Base-by-base conservation (phyloP, 2,113 vertebrate genomes). In the Miniopterus natalensis region DNA sequence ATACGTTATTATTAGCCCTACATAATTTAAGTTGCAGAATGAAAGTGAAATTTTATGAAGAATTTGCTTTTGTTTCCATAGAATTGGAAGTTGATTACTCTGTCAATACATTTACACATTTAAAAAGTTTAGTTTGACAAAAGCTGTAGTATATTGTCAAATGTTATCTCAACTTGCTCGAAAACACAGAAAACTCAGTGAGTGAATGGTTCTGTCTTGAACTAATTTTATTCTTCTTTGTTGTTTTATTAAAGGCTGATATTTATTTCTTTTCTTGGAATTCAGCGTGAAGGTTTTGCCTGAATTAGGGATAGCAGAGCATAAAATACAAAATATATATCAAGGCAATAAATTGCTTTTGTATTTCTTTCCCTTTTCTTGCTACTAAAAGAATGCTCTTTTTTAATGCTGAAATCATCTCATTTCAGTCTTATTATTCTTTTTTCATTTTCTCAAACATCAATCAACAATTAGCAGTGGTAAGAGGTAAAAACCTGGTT, bases 391-490 rank as follows among this genome's bases (percentile, higher is more conserved):
- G 47, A 81, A 83, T 36, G 7, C 6, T 88, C 66, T 88, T 3
- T 45, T 87, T 53, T 74, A 77, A 85, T 89, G 36, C 14, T 40
- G 40, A 84, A 59, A 59, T 78, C 55, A 11, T 36, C 25, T 88
- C 11, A 40, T 73, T 63, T 91, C 5, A 90, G 8, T 8, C 45
- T 55, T 73, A n/a, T 75, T 5, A 65, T 49, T 2, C 13, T 75
- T 88, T 80, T 79, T 61, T 53, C 18, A 80, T 84, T 93, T 95
- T 92, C 29, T 78, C 14, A 84, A 84, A 29, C 36, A 63, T 51
- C 31, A 61, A 15, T 89, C 53, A 92, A 59, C 11, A 71, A 36
- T 95, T 92, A 92, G 18, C 31, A 84, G 23, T 42, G 40, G 7
- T 61, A 81, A 81, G n/a, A 90, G 4, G 10, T 55, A 23, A 68